A percentile compares a stretch with the other conserved stretches of the same genome.
Evolutionary conservation across 2,113 vertebrate genomes (phyloP).

Genomic region (mouse (Mus musculus)): GRCm39 chr2:72627001-72627500

Average conservation of each 20-base stretch:
- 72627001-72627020: not conserved
- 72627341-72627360: not conserved
- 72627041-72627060: not conserved
- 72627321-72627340: too few relatives aligned
- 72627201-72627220: not conserved
- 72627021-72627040: not conserved
- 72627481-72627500: not conserved
- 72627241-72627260: not conserved
- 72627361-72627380: not conserved
- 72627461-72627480: not conserved
- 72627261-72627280: too few relatives aligned
- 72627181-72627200: not conserved
- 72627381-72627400: too few relatives aligned
- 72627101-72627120: not conserved
- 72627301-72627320: not conserved
- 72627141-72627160: not conserved
- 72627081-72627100: not conserved
- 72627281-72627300: not conserved
- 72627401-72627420: not conserved
- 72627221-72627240: not conserved
- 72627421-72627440: not conserved
- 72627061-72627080: not conserved
- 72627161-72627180: not conserved
- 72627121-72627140: not conserved
- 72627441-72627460: not conserved